Base-by-base conservation (phyloP, 2,888 invertebrate species). In the Phalangium opilio region DNA sequence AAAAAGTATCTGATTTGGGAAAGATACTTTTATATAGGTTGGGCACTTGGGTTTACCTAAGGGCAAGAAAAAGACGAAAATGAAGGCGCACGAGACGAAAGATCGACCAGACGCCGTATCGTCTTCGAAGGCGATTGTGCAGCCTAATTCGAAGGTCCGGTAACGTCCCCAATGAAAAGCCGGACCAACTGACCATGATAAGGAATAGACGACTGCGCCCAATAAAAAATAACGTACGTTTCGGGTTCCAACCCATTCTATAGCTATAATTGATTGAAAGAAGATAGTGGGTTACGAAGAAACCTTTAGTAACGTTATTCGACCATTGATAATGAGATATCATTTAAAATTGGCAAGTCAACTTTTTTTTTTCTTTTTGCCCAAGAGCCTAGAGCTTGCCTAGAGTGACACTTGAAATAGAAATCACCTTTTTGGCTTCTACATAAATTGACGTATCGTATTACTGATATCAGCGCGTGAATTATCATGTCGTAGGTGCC, bases 401-500 rank as follows among this genome's bases (percentile, higher is more conserved):
- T n/a, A n/a, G n/a, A n/a, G n/a, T n/a, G n/a, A n/a, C n/a, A n/a
- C n/a, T n/a, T n/a, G n/a, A n/a, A n/a, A n/a, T n/a, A n/a, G n/a
- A n/a, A n/a, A n/a, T 51, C 42, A 50, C 54, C 46, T 48, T 50
- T 47, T n/a, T 48, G 49, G 2, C 51, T 49, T 18, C 50, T 50
- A 17, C 54, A 51, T n/a, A 56, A 43, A 47, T 53, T 52, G 7
- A 50, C 43, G 45, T 55, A 53, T 2, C 54, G 47, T 20, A 53
- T 49, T 19, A 52, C 43, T 27, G 51, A 49, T 20, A 56, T 45
- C 12, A 50, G 27, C 27, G 52, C 53, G 45, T 56, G 54, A 41
- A 55, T 53, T n/a, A 50, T 50, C 54, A 54, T 56, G 20, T 52
- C 50, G 18, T 50, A 54, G 4, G 51, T 50, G 5, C 54, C 56